Evolutionary conservation across 35 echinoderm and acorn worm species (phyloP).

Genomic region (Holothuria glaberrima): DNA sequence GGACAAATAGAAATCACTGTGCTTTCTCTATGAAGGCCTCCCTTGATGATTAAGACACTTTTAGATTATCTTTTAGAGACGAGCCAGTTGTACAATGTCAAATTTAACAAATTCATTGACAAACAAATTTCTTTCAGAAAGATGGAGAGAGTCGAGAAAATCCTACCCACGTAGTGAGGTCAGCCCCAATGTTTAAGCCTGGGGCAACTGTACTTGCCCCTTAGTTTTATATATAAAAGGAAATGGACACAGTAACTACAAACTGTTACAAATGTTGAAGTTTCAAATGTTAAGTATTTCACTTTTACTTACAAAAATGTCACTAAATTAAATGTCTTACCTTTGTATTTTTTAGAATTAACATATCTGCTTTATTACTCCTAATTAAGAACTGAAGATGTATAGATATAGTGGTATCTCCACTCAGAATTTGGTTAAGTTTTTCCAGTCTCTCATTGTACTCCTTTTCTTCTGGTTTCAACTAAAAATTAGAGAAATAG

Average conservation of each 20-base stretch:
- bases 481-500: conserved; percentile 4
- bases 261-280: background rate
- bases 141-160: too few species aligned
- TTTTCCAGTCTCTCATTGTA: conserved; percentile 81
- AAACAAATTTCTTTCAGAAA: background rate
- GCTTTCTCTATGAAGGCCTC: too few species aligned
- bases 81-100: too few species aligned
- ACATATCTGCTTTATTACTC: conserved; percentile 91
- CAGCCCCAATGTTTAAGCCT: too few species aligned
- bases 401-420: conserved; percentile 82
- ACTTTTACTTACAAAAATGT: background rate
- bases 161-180: too few species aligned
- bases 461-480: conserved; percentile 79
- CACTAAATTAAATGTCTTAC: conserved; percentile 12
- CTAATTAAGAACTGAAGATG: conserved; percentile 96
- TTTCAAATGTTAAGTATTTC: background rate
- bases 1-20: too few species aligned
- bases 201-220: too few species aligned
- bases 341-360: conserved; percentile 97
- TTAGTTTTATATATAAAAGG: background rate
- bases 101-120: too few species aligned
- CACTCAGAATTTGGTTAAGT: conserved; percentile 82
- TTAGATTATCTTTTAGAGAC: too few species aligned
- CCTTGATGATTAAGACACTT: too few species aligned
- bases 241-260: background rate